Evolutionary conservation across 2,113 vertebrate genomes (phyloP).

Genomic region (Rynchops niger): DNA sequence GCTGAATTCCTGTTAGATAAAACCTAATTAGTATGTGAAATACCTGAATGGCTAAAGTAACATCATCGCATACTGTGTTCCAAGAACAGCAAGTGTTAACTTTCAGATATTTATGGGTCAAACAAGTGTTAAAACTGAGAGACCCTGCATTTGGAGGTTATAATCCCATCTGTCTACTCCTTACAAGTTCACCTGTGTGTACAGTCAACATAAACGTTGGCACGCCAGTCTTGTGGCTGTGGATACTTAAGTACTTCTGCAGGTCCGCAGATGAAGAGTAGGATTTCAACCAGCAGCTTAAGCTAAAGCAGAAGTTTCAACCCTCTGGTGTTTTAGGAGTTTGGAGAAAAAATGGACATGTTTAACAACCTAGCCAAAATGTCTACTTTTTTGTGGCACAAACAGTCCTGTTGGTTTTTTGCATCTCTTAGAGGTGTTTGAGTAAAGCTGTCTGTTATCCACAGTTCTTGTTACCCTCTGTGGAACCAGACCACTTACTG

Average conservation of each 20-base stretch:
- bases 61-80: neutral
- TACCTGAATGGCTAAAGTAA: neutral
- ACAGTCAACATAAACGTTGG: neutral
- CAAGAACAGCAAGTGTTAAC: neutral
- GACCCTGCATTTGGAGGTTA: neutral
- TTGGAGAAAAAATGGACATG: neutral
- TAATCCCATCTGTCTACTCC: neutral
- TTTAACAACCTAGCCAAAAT: neutral
- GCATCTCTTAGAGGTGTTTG: neutral
- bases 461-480: neutral
- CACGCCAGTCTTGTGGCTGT: neutral
- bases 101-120: neutral
- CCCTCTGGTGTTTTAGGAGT: neutral
- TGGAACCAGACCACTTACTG: neutral
- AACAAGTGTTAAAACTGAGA: neutral
- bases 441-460: neutral
- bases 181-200: neutral
- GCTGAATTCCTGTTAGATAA: neutral
- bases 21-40: neutral
- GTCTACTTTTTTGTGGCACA: neutral
- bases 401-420: neutral
- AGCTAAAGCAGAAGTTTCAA: neutral
- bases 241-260: neutral
- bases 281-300: neutral
- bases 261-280: neutral